Percentiles rank a stretch among this genome's conserved stretches.
Conservation (phyloP, 2,113 vertebrate species). For the Cryptotis parvus region DNA sequence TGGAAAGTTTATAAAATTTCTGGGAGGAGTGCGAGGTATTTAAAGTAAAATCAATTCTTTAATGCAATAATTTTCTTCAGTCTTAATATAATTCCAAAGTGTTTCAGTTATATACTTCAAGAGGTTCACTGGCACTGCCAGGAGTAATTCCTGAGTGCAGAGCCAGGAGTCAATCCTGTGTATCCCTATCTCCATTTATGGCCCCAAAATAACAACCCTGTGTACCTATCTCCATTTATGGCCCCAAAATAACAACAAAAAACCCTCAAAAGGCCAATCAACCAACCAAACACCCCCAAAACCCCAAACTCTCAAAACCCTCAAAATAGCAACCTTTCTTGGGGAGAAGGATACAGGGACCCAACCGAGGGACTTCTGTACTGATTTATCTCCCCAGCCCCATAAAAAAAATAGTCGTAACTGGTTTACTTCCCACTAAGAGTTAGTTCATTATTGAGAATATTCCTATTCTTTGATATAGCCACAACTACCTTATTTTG, state of each 20-base stretch:
- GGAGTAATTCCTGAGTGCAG: too few species aligned
- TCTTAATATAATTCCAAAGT: neutral
- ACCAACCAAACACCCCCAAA: too few species aligned
- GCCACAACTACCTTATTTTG: neutral
- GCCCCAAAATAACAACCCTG: neutral
- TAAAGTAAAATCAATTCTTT: conserved; percentile 29
- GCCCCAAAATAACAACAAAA: too few species aligned
- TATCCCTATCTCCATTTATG: neutral
- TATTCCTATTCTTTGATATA: conserved; percentile 32
- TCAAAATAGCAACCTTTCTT: neutral
- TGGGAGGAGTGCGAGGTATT: neutral
- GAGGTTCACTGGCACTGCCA: neutral
- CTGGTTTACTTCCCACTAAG: neutral
- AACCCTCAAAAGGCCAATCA: too few species aligned
- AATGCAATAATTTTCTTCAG: neutral
- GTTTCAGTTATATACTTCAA: neutral
- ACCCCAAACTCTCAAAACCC: too few species aligned
- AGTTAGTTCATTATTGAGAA: conserved; percentile 13
- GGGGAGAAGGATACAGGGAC: too few species aligned
- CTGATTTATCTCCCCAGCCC: too few species aligned
- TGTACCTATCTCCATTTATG: neutral
- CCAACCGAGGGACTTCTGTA: too few species aligned
- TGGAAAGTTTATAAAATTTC: conserved; percentile 32
- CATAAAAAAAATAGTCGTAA: neutral
- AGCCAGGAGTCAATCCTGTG: neutral